Percentiles rank a stretch among this genome's conserved stretches.
Conservation (phyloP, 2,888 invertebrate genomes). For the Macaria liturata region DNA sequence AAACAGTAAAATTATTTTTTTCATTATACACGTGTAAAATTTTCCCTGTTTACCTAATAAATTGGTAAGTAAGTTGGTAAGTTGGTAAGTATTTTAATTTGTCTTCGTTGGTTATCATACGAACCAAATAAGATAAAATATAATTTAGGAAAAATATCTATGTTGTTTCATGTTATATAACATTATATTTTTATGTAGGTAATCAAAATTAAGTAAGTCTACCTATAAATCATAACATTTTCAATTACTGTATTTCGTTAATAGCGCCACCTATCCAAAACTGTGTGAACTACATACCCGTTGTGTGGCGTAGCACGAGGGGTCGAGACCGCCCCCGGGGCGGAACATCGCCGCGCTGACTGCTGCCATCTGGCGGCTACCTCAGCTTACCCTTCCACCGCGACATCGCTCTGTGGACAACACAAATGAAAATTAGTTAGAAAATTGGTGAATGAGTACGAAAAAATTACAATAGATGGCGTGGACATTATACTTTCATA, state of each 20-base stretch:
- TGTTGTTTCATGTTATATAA: too few species aligned
- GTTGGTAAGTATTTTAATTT: too few species aligned
- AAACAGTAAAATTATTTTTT: too few species aligned
- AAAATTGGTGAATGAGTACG: slow-evolving; percentile 11
- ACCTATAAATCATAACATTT: background rate
- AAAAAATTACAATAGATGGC: slow-evolving; percentile 8
- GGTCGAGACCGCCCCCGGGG: slow-evolving; percentile 85
- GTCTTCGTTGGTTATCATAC: too few species aligned
- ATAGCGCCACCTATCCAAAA: slow-evolving; percentile 59
- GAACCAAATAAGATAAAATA: too few species aligned
- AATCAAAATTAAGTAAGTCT: too few species aligned
- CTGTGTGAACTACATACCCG: slow-evolving; percentile 74
- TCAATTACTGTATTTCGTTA: background rate
- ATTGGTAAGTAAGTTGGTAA: too few species aligned
- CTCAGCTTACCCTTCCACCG: slow-evolving; percentile 83
- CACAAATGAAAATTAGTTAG: slow-evolving; percentile 28
- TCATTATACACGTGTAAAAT: too few species aligned
- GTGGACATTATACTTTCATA: background rate
- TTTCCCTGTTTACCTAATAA: too few species aligned
- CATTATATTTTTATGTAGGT: too few species aligned
- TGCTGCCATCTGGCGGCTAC: slow-evolving; percentile 86
- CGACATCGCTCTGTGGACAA: slow-evolving; percentile 81
- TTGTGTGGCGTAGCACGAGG: slow-evolving; percentile 85
- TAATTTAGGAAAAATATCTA: too few species aligned
- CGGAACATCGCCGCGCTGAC: slow-evolving; percentile 88